phyloP scores from a whole-genome alignment of 2,113 vertebrate genomes.

The Ranitomeya imitator region DNA sequence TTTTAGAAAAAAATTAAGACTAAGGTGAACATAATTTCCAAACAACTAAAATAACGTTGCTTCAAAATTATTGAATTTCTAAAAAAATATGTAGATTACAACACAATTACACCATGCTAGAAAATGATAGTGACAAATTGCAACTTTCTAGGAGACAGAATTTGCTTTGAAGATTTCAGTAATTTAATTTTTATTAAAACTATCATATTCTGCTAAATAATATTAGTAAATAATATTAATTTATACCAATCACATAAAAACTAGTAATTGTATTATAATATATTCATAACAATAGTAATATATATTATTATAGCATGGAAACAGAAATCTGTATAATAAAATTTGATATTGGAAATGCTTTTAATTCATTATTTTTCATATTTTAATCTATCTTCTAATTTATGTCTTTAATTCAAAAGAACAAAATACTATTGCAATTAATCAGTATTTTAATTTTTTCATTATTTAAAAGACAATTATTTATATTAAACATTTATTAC shows the following conservation, averaged over 20 bases:
- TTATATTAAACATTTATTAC: neutral
- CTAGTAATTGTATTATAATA: neutral
- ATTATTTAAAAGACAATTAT: neutral
- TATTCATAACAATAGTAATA: neutral
- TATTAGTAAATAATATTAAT: neutral
- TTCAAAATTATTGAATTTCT: too few species aligned
- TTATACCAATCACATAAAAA: neutral
- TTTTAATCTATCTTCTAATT: neutral
- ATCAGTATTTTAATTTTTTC: neutral
- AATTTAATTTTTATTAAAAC: neutral
- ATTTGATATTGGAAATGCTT: neutral
- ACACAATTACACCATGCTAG: too few species aligned
- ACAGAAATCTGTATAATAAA: neutral
- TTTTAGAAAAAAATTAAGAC: neutral
- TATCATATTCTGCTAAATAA: neutral
- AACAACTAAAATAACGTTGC: too few species aligned
- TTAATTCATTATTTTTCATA: neutral
- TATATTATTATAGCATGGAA: neutral
- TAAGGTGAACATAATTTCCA: neutral
- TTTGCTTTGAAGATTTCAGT: neutral
- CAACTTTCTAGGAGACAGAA: neutral
- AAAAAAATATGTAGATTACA: too few species aligned
- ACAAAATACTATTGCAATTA: neutral
- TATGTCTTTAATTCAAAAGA: neutral
- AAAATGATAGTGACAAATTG: neutral